Evolutionary conservation across 2,888 invertebrate genomes (phyloP).

Genomic region (Branchipolynoe longqiensis): DNA sequence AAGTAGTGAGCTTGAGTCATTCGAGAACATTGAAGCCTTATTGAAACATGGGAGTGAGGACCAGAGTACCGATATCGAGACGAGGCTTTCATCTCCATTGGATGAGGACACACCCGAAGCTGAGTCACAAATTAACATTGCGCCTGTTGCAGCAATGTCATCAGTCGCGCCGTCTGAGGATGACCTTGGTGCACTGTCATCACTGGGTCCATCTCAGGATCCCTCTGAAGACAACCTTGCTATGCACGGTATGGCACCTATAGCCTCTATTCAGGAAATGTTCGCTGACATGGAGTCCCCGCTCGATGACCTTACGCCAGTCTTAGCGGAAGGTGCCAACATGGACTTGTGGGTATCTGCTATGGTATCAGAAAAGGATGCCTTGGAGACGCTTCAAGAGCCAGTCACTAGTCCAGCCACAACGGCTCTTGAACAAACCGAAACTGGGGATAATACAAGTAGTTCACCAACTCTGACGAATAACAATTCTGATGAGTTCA

Average conservation of each 20-base stretch:
- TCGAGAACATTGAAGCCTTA: constrained; percentile 35
- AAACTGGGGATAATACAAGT: not conserved
- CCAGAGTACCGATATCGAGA: constrained; percentile 27
- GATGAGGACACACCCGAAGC: constrained; percentile 24
- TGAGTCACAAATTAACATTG: not conserved
- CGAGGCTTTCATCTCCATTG: not conserved
- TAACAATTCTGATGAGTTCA: constrained; percentile 4
- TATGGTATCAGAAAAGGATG: constrained; percentile 3
- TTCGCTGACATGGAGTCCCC: constrained; percentile 22
- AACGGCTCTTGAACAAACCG: not conserved
- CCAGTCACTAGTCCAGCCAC: not conserved
- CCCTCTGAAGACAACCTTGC: constrained; percentile 44
- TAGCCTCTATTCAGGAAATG: constrained; percentile 41
- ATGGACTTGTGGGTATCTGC: constrained; percentile 18
- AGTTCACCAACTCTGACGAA: constrained; percentile 19
- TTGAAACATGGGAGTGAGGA: constrained; percentile 23
- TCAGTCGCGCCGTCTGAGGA: constrained; percentile 29
- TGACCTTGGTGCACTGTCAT: constrained; percentile 21
- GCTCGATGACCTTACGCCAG: not conserved
- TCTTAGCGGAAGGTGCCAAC: not conserved
- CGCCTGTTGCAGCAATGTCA: constrained; percentile 39
- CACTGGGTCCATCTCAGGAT: not conserved
- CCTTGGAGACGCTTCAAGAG: not conserved
- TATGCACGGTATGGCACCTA: constrained; percentile 35
- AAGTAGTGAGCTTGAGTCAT: constrained; percentile 32